Percentiles rank a stretch among this genome's conserved stretches.
Evolutionary conservation across 2,113 vertebrate genomes (phyloP).

Genomic region (Dipodomys stephensi): DNA sequence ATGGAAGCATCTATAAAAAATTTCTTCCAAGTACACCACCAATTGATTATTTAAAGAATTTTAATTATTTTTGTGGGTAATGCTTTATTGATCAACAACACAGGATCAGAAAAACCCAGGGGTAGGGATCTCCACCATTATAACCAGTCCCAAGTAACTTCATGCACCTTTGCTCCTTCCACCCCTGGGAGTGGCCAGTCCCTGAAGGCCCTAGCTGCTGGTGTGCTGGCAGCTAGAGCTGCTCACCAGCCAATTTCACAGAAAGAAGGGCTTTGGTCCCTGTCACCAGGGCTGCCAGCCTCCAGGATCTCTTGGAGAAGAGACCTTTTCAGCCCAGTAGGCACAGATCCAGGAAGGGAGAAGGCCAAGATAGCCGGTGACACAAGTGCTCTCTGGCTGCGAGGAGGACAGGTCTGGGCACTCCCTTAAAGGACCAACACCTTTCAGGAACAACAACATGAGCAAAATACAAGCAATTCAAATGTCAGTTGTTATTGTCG

Average conservation of each 20-base stretch:
- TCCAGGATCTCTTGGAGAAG: constrained; percentile 48
- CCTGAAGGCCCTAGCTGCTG: constrained; percentile 27
- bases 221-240: constrained; percentile 64
- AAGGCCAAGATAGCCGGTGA: constrained; percentile 65
- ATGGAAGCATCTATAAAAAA: neutral
- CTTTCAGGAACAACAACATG: neutral
- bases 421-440: constrained; percentile 56
- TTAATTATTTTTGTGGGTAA: neutral
- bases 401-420: constrained; percentile 58
- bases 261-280: constrained; percentile 56
- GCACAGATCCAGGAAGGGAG: constrained; percentile 64
- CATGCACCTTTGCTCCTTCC: neutral
- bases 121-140: constrained; percentile 51
- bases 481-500: neutral
- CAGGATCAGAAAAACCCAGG: constrained; percentile 70
- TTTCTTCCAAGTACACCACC: neutral
- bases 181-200: neutral
- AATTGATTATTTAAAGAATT: constrained; percentile 1
- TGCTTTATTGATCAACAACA: neutral
- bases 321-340: constrained; percentile 34
- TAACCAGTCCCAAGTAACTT: constrained; percentile 70
- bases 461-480: constrained; percentile 52
- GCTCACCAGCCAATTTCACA: constrained; percentile 45
- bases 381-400: neutral
- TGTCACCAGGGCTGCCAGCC: constrained; percentile 49